Percentiles rank a stretch among this genome's conserved stretches.
Conservation (phyloP, 2,888 invertebrate species). For the Drosophila atripex region DNA sequence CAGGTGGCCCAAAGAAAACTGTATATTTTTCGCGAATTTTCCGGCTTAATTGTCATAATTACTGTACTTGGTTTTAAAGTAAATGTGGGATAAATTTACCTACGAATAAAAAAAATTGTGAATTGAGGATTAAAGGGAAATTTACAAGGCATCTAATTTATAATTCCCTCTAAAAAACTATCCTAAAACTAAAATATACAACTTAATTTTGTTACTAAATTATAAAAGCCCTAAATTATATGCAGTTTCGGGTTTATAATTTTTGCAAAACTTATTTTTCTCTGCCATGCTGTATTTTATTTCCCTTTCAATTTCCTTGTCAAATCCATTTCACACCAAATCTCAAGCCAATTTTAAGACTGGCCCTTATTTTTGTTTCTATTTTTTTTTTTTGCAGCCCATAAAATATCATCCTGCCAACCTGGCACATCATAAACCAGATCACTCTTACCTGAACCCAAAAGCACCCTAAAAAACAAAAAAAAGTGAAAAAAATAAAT, state of each 20-base stretch:
- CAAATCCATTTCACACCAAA: conserved; percentile 34
- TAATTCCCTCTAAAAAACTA: too few relatives aligned
- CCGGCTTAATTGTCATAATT: not conserved
- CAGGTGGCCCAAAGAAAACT: conserved; percentile 2
- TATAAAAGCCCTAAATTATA: not conserved
- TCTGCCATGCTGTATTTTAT: not conserved
- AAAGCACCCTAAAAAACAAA: not conserved
- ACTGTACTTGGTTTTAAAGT: not conserved
- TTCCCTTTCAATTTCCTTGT: conserved; percentile 4
- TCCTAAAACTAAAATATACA: too few relatives aligned
- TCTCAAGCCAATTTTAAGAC: conserved; percentile 27
- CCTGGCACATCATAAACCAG: conserved; percentile 36
- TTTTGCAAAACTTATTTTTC: not conserved
- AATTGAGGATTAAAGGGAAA: too few relatives aligned
- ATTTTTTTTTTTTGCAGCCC: not conserved
- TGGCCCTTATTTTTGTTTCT: conserved; percentile 1
- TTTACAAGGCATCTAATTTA: too few relatives aligned
- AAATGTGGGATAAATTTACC: too few relatives aligned
- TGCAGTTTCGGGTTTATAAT: not conserved
- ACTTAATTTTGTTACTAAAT: not conserved
- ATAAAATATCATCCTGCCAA: conserved; percentile 14
- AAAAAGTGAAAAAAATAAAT: conserved; percentile 16
- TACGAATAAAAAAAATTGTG: too few relatives aligned
- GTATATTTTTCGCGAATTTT: not conserved
- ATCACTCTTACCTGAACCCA: conserved; percentile 17